Conservation (phyloP, 1,140 invertebrate genomes). For the Dryas iulia region DNA sequence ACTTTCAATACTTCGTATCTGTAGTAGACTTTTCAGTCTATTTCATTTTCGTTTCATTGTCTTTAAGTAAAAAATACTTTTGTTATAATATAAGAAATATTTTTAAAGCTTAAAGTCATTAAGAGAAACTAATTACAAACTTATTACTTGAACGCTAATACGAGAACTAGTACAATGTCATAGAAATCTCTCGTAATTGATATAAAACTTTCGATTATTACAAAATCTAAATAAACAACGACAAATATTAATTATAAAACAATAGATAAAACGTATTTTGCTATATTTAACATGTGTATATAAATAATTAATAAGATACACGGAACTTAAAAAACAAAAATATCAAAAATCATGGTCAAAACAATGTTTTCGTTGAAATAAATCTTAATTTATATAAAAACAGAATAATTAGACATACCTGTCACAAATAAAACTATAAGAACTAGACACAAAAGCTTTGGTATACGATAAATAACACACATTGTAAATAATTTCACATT, state of each 20-base stretch:
- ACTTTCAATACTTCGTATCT: background rate
- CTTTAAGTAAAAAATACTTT: too few species aligned
- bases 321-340: background rate
- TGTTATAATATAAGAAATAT: background rate
- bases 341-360: background rate
- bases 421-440: conserved; percentile 44
- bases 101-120: background rate
- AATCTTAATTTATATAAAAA: background rate
- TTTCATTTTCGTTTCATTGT: too few species aligned
- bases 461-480: conserved; percentile 46
- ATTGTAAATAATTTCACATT: conserved; percentile 42
- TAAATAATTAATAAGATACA: background rate
- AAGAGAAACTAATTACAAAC: background rate
- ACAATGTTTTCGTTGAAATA: background rate
- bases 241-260: too few species aligned
- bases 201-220: too few species aligned
- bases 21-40: too few species aligned
- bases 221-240: too few species aligned
- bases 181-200: background rate
- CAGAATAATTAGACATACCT: conserved; percentile 41
- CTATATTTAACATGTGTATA: too few species aligned
- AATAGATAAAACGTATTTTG: too few species aligned
- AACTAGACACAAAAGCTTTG: conserved; percentile 55
- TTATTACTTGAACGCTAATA: background rate
- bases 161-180: background rate